Evolutionary conservation across 1,140 invertebrate genomes (phyloP).

Genomic region (Musca vetustissima): DNA sequence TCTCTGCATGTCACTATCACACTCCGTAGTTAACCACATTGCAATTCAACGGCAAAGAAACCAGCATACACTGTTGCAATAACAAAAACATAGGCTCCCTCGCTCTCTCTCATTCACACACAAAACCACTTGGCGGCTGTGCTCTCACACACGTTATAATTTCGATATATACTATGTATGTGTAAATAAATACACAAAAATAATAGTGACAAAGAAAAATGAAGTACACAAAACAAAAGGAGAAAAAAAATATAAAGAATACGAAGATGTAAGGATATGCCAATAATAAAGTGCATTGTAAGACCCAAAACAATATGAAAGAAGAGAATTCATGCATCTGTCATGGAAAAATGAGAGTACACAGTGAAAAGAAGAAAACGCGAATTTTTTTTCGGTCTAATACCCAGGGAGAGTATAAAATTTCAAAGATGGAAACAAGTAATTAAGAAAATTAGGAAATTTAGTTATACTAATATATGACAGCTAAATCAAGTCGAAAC

Average conservation of each 20-base stretch:
- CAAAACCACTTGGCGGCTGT: too few species aligned
- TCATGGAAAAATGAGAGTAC: background rate
- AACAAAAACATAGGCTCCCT: too few species aligned
- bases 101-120: background rate
- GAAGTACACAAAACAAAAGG: constrained; percentile 13
- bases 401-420: too few species aligned
- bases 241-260: background rate
- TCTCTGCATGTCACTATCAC: background rate
- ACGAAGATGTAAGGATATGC: background rate
- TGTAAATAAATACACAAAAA: too few species aligned
- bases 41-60: background rate
- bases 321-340: background rate
- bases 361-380: background rate
- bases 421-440: too few species aligned
- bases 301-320: too few species aligned
- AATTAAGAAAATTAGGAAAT: too few species aligned
- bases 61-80: background rate
- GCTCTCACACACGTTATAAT: background rate
- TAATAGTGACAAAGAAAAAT: background rate
- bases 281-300: background rate
- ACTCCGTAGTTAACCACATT: background rate
- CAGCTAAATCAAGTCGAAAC: too few species aligned
- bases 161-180: too few species aligned
- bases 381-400: too few species aligned
- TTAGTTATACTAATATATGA: too few species aligned